A percentile compares a stretch with the other conserved stretches of the same genome.
phyloP scores from a whole-genome alignment of 2,888 invertebrate genomes.

The Malacosoma neustria region DNA sequence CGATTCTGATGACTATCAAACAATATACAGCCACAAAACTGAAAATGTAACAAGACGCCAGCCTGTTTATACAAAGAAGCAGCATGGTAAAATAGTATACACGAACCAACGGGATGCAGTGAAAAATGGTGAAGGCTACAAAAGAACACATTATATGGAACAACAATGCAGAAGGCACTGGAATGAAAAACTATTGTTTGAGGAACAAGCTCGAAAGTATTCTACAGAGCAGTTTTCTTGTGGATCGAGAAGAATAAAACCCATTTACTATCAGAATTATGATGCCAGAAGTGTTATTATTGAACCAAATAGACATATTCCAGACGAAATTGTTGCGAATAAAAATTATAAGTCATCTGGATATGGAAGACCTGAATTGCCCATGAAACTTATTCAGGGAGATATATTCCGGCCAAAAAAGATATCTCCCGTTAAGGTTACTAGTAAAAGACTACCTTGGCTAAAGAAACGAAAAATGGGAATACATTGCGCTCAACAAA shows the following conservation, averaged over 20 bases:
- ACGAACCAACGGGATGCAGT: constrained; percentile 9
- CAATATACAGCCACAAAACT: constrained; percentile 36
- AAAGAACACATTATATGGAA: constrained; percentile 36
- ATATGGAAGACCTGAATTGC: neutral
- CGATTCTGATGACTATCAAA: constrained; percentile 44
- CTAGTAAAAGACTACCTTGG: constrained; percentile 31
- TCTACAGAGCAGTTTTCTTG: constrained; percentile 19
- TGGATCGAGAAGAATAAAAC: constrained; percentile 4
- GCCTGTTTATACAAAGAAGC: constrained; percentile 9
- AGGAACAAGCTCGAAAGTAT: constrained; percentile 16
- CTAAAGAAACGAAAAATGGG: constrained; percentile 36
- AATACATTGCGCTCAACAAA: constrained; percentile 32
- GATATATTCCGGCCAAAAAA: neutral
- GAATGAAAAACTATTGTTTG: constrained; percentile 37
- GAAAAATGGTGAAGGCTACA: constrained; percentile 16
- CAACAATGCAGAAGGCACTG: constrained; percentile 46
- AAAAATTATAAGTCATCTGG: neutral
- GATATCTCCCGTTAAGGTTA: constrained; percentile 1
- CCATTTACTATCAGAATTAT: constrained; percentile 25
- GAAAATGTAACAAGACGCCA: constrained; percentile 7
- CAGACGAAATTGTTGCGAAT: neutral
- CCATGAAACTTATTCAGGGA: neutral
- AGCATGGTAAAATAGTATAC: constrained; percentile 27
- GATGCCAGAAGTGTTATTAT: constrained; percentile 31
- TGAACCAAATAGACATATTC: constrained; percentile 6